Evolutionary conservation across 2,797 vertebrate species (phyloP).

Genomic region (Mormyrops boulengeri): DNA sequence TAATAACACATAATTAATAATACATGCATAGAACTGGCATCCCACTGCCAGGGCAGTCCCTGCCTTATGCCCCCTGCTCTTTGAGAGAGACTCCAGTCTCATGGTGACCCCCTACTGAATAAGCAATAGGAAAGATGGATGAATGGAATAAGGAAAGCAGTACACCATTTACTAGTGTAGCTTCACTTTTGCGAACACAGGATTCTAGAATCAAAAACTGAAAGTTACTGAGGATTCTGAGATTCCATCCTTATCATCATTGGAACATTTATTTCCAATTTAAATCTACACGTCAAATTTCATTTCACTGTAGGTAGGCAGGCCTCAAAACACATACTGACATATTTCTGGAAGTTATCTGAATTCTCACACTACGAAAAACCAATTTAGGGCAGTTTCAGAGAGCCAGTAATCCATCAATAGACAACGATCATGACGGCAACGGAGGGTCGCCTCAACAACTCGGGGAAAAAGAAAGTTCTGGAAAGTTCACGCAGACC

Average conservation of each 20-base stretch:
- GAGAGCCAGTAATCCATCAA: background rate
- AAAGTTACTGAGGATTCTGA: background rate
- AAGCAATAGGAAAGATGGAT: background rate
- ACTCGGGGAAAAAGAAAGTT: background rate
- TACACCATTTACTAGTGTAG: background rate
- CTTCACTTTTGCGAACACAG: background rate
- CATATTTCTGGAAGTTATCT: background rate
- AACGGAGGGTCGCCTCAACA: background rate
- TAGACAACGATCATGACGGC: background rate
- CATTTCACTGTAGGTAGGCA: background rate
- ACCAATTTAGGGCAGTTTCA: slow-evolving; percentile 10
- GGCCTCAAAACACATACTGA: background rate
- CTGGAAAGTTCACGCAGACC: background rate
- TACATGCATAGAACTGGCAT: background rate
- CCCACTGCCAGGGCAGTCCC: background rate
- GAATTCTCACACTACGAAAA: background rate
- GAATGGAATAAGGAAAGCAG: background rate
- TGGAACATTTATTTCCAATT: background rate
- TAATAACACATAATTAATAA: background rate
- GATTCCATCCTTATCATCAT: background rate
- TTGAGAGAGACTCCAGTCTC: background rate
- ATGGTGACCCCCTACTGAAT: background rate
- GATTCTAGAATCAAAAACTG: background rate
- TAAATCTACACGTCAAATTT: background rate
- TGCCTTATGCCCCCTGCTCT: background rate